phyloP scores from a whole-genome alignment of 2,888 invertebrate species.

The Drepanosiphum platanoidis region DNA sequence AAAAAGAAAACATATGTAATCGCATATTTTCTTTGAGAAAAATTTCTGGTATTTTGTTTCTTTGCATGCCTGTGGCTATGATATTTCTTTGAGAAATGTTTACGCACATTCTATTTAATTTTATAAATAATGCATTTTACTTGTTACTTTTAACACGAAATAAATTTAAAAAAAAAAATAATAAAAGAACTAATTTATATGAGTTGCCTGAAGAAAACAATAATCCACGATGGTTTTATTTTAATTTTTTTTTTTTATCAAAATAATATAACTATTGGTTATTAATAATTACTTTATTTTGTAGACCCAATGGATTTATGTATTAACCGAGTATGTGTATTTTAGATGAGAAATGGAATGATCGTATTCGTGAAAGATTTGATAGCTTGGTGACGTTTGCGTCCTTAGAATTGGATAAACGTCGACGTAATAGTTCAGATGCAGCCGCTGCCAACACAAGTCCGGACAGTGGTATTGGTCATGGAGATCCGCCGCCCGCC shows the following conservation, averaged over 20 bases:
- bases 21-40: not conserved
- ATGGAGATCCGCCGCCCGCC: constrained; percentile 72
- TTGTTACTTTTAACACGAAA: not conserved
- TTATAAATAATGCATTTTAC: not conserved
- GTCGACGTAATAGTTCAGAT: constrained; percentile 74
- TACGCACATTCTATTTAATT: not conserved
- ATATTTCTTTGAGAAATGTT: not conserved
- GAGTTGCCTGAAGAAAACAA: constrained; percentile 5
- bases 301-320: no score
- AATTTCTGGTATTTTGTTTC: not conserved
- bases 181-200: not conserved
- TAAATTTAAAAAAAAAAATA: constrained; percentile 4
- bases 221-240: no score
- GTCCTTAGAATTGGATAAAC: constrained; percentile 88
- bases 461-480: constrained; percentile 87
- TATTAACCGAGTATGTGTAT: not conserved
- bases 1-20: no score
- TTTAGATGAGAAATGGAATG: constrained; percentile 82
- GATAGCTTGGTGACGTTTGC: constrained; percentile 93
- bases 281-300: not conserved
- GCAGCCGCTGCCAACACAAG: constrained; percentile 80
- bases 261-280: constrained; percentile 13
- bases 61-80: constrained; percentile 9
- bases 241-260: constrained; percentile 5
- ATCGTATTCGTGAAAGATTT: constrained; percentile 91